Percentiles rank a stretch among this genome's conserved stretches.
These are phyloP conservation scores for Nebria salina DNA, from an alignment of 2,888 invertebrate species.

Conservation along the genomic window DNA sequence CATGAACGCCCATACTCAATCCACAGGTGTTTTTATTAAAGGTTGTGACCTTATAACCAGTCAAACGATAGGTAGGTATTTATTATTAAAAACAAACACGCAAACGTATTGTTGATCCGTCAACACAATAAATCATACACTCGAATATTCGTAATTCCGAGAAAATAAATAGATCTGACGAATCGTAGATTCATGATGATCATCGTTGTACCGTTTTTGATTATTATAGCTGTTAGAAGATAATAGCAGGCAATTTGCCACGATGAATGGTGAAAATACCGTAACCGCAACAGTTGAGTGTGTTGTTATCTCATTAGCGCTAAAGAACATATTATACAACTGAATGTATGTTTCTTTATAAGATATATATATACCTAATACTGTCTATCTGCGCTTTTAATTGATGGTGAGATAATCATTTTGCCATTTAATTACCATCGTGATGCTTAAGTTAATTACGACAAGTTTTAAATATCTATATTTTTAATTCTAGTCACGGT, in stretches of 20 bases:
- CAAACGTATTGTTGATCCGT: not conserved
- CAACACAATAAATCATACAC: no score
- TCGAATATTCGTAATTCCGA: no score
- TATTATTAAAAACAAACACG: not conserved
- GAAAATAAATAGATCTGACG: no score
- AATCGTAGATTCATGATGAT: not conserved
- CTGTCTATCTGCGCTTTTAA: not conserved
- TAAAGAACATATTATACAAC: not conserved
- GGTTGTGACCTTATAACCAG: not conserved
- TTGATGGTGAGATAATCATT: not conserved
- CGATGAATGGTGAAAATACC: not conserved
- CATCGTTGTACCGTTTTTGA: not conserved
- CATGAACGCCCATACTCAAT: not conserved
- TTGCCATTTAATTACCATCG: not conserved
- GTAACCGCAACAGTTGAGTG: not conserved
- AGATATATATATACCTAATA: not conserved
- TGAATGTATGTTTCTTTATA: not conserved
- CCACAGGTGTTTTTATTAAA: not conserved
- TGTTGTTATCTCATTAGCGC: not conserved
- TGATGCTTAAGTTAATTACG: not conserved
- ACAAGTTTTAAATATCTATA: not conserved
- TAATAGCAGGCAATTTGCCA: not conserved
- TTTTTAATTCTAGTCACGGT: no score
- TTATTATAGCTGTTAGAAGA: slow-evolving; percentile 1
- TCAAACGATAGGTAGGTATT: not conserved